Evolutionary conservation across 2,888 invertebrate species (phyloP).

Genomic region (Mayetiola destructor): DNA sequence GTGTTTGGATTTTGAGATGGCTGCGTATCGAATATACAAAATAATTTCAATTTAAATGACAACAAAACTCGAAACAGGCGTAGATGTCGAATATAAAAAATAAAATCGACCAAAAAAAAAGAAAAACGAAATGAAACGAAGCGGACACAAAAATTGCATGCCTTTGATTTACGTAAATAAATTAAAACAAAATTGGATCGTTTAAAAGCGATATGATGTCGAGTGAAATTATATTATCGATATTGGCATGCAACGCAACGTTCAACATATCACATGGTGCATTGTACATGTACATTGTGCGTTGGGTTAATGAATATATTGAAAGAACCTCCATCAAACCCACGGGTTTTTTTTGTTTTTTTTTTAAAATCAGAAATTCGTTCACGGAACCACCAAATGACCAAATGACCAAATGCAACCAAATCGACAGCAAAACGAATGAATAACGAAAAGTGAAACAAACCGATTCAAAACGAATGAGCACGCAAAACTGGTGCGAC

Average conservation of each 20-base stretch:
- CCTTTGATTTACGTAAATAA: conserved; percentile 2
- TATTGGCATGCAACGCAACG: conserved; percentile 11
- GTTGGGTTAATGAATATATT: too few species aligned
- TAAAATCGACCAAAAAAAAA: too few species aligned
- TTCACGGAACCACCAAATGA: conserved; percentile 3
- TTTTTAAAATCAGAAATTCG: too few species aligned
- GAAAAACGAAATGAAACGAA: too few species aligned
- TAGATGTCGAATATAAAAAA: too few species aligned
- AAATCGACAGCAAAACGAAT: neutral
- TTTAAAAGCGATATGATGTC: conserved; percentile 13
- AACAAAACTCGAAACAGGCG: neutral
- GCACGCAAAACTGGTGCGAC: neutral
- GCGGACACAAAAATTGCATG: too few species aligned
- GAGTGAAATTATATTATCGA: conserved; percentile 4
- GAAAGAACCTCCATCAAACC: too few species aligned
- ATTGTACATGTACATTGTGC: neutral
- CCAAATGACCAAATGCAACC: neutral
- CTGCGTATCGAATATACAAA: neutral
- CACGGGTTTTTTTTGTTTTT: too few species aligned
- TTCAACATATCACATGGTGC: neutral
- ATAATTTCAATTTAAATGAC: neutral
- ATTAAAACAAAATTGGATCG: conserved; percentile 6
- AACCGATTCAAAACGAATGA: neutral
- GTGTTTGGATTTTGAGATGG: neutral
- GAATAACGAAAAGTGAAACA: neutral